Conservation (phyloP, 2,888 invertebrate genomes). For the Neoitamus cyanurus region DNA sequence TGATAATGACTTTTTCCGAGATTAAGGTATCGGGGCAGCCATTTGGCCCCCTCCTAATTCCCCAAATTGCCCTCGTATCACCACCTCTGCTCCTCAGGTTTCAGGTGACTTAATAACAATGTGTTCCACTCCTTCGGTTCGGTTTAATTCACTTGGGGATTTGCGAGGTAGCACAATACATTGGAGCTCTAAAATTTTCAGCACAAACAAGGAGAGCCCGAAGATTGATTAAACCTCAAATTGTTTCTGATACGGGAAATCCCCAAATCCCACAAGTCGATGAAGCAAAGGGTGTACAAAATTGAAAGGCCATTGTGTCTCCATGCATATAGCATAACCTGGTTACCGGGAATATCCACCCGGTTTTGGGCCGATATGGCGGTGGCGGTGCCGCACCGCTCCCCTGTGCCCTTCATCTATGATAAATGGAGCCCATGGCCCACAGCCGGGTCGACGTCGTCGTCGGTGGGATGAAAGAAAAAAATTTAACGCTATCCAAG, state of each 20-base stretch:
- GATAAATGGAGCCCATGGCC: neutral
- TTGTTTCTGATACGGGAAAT: constrained; percentile 21
- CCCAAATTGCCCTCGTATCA: neutral
- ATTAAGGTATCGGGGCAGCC: neutral
- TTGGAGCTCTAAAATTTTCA: neutral
- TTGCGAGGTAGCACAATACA: neutral
- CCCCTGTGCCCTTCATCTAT: neutral
- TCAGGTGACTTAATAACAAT: neutral
- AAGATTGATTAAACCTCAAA: constrained; percentile 35
- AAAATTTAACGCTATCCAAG: constrained; percentile 23
- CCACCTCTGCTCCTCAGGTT: neutral
- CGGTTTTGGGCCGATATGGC: neutral
- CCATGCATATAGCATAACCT: neutral
- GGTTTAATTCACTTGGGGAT: neutral
- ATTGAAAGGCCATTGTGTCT: constrained; percentile 3
- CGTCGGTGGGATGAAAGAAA: neutral
- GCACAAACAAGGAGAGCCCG: neutral
- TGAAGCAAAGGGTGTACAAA: constrained; percentile 13
- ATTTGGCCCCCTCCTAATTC: neutral
- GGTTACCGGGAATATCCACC: neutral
- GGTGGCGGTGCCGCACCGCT: neutral
- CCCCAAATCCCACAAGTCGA: neutral
- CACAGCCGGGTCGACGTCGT: neutral
- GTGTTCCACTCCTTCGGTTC: neutral
- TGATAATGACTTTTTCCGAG: neutral